Evolutionary conservation across 2,797 vertebrate species (phyloP).

Genomic region (Alauda arvensis): DNA sequence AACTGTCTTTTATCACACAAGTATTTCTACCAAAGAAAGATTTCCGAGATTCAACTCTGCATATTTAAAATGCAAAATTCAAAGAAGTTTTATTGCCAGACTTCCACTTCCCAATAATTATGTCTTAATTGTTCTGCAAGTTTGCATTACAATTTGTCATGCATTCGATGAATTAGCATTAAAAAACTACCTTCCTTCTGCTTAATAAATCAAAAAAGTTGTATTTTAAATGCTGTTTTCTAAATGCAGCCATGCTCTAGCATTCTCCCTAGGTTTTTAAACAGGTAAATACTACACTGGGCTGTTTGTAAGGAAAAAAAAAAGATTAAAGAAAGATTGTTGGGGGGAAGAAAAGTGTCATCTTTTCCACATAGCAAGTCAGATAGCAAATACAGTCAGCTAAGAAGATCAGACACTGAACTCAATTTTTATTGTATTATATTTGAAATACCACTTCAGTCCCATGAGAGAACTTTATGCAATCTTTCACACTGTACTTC

Average conservation of each 20-base stretch:
- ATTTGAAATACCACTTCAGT: constrained; percentile 7
- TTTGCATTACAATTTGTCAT: background rate
- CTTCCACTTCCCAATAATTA: constrained; percentile 29
- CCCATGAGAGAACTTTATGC: background rate
- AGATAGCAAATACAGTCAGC: background rate
- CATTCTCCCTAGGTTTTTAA: background rate
- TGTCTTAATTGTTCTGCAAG: constrained; percentile 27
- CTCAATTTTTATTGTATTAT: constrained; percentile 19
- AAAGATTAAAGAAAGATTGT: background rate
- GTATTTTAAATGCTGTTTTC: background rate
- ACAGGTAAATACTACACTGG: background rate
- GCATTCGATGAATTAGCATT: background rate
- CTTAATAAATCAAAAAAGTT: background rate
- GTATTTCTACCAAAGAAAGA: constrained; percentile 28
- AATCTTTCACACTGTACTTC: background rate
- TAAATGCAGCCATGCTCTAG: background rate
- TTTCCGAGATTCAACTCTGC: constrained; percentile 4
- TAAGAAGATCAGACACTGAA: constrained; percentile 8
- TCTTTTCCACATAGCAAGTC: background rate
- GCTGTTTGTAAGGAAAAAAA: background rate
- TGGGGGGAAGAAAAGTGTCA: background rate
- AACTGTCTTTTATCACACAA: constrained; percentile 33
- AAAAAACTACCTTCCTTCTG: background rate
- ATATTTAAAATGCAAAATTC: constrained; percentile 46
- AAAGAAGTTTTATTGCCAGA: constrained; percentile 35